Evolutionary conservation across 2,797 vertebrate genomes (phyloP), one percentile per base, ranked within the genome.

Genomic region (Gouania willdenowi): DNA sequence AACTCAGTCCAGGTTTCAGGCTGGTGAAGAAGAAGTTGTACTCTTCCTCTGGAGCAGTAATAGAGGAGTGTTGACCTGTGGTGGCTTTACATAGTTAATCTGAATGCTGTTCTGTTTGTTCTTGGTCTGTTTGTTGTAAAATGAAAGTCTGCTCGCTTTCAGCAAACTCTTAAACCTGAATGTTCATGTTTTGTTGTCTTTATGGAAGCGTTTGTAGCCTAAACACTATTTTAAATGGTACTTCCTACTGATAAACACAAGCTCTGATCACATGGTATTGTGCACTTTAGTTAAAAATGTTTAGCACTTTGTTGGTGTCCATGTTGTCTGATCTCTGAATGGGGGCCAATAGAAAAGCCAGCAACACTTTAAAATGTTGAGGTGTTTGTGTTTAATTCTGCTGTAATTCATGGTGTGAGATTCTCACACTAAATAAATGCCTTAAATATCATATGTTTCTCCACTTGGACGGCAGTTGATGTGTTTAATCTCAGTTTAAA

Each of bases 21-120:
- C 85, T 94, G 0, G 82, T 92, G 55, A 94, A 94, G 72, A 92
- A 85, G 47, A 94, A 92, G 38, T 84, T 94, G 50, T 95, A 94
- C 73, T 93, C 91, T 19, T 87, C 92, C 39, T 82, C 89, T 44
- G 92, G 89, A 26, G 90, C 89, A 15, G 87, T 92, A 59, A 72
- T 91, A 30, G 91, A 92, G 71, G 92, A 92, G 66, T 91, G 86
- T 69, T 93, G 68, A 90, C 60, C 60, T 29, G 2, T 36, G 45
- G 3, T 22, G 30, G n/a, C n/a, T n/a, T n/a, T n/a, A n/a, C n/a
- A n/a, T n/a, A n/a, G n/a, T n/a, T n/a, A n/a, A n/a, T n/a, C n/a
- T n/a, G n/a, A n/a, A n/a, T n/a, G n/a, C n/a, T n/a, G n/a, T n/a
- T n/a, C n/a, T n/a, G n/a, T n/a, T n/a, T n/a, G n/a, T n/a, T n/a